Percentiles rank a stretch among this genome's conserved stretches.
Evolutionary conservation across 2,888 invertebrate species (phyloP).

Genomic region (Cheilosia grossa): DNA sequence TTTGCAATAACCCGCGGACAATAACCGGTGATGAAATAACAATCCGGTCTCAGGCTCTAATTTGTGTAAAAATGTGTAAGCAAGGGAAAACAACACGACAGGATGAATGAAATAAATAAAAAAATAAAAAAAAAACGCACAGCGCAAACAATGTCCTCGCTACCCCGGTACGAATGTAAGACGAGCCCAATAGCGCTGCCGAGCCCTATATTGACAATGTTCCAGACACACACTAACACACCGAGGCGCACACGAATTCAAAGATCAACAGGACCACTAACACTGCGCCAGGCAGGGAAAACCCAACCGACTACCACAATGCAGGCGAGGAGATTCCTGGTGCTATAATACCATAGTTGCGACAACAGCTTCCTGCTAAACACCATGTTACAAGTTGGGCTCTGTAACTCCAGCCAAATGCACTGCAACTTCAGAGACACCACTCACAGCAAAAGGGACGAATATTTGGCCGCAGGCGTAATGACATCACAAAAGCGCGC

Average conservation of each 20-base stretch:
- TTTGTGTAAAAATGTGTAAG: constrained; percentile 68
- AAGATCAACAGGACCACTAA: constrained; percentile 28
- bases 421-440: constrained; percentile 56
- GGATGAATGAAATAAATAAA: constrained; percentile 31
- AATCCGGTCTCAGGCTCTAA: constrained; percentile 73
- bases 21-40: constrained; percentile 74
- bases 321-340: constrained; percentile 60
- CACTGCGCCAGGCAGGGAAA: constrained; percentile 32
- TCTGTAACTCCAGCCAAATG: constrained; percentile 27
- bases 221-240: constrained; percentile 21
- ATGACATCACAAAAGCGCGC: constrained; percentile 75
- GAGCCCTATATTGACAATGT: constrained; percentile 22
- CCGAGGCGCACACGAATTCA: not conserved
- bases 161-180: constrained; percentile 49
- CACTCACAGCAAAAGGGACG: constrained; percentile 70
- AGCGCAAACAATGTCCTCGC: constrained; percentile 58
- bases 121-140: constrained; percentile 11
- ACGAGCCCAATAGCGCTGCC: constrained; percentile 50
- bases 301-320: constrained; percentile 37
- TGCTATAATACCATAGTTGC: constrained; percentile 75
- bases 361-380: constrained; percentile 67
- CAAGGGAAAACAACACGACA: constrained; percentile 44
- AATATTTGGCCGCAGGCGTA: constrained; percentile 77
- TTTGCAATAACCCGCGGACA: constrained; percentile 77
- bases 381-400: constrained; percentile 51